Percentiles rank a stretch among this genome's conserved stretches.
These are phyloP conservation scores for Pangasius macronema DNA, from an alignment of 2,797 vertebrate species.

Conservation along the genomic window DNA sequence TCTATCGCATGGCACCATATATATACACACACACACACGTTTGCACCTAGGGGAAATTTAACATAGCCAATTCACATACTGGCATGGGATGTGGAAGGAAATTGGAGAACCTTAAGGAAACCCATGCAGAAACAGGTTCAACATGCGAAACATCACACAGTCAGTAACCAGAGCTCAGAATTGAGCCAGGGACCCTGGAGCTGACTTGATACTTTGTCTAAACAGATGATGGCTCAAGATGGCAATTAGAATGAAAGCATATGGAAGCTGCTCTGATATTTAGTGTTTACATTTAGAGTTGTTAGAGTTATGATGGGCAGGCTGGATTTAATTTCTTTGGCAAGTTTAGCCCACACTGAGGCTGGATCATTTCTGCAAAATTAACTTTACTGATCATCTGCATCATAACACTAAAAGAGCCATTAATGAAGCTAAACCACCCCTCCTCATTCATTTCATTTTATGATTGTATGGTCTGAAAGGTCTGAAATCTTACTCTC, in stretches of 20 bases:
- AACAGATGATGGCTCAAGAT: conserved; percentile 11
- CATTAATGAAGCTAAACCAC: conserved; percentile 41
- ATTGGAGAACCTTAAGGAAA: neutral
- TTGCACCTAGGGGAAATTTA: neutral
- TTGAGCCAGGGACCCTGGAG: neutral
- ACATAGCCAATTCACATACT: neutral
- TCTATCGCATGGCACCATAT: neutral
- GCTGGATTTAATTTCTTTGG: conserved; percentile 50
- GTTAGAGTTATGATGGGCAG: conserved; percentile 20
- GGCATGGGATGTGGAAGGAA: neutral
- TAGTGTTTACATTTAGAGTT: conserved; percentile 28
- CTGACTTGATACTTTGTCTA: conserved; percentile 29
- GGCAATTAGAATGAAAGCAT: conserved; percentile 31
- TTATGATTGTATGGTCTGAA: conserved; percentile 29
- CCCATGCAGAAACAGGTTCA: neutral
- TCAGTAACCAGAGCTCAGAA: neutral
- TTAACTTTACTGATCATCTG: conserved; percentile 47
- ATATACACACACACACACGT: neutral
- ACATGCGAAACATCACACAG: neutral
- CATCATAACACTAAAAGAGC: conserved; percentile 33
- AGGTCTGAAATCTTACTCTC: neutral
- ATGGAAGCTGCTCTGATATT: conserved; percentile 48
- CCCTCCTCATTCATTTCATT: conserved; percentile 22
- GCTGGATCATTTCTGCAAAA: conserved; percentile 50
- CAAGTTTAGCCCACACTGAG: conserved; percentile 47